These are phyloP conservation scores for Apodemia duryi DNA, from an alignment of 2,888 invertebrate species.

Conservation along the genomic window DNA sequence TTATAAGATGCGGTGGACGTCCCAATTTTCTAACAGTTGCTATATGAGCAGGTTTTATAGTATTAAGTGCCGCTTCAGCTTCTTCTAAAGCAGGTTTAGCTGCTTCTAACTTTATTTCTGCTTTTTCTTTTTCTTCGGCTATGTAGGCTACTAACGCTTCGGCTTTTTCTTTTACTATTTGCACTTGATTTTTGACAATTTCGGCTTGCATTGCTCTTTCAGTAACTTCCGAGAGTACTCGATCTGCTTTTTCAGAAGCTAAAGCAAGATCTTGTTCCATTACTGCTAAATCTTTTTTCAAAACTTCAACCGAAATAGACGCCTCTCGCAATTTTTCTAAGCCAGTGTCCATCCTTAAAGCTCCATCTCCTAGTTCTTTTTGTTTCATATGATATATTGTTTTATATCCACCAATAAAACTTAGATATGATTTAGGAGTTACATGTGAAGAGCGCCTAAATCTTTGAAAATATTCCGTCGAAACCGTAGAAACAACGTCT, in stretches of 20 bases:
- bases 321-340: constrained; percentile 97
- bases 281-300: constrained; percentile 94
- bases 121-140: constrained; percentile 92
- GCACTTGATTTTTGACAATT: constrained; percentile 96
- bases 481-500: constrained; percentile 92
- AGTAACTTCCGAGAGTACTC: constrained; percentile 93
- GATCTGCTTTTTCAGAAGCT: constrained; percentile 95
- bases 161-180: constrained; percentile 97
- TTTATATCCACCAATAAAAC: constrained; percentile 97
- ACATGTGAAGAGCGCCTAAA: constrained; percentile 96
- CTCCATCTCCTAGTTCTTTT: constrained; percentile 93
- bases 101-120: constrained; percentile 95
- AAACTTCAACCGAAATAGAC: constrained; percentile 93
- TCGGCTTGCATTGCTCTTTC: constrained; percentile 97
- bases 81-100: constrained; percentile 97
- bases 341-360: constrained; percentile 96
- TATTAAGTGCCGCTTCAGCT: constrained; percentile 96
- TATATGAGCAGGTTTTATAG: constrained; percentile 98
- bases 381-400: constrained; percentile 94
- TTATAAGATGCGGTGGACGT: constrained; percentile 96
- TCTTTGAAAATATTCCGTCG: constrained; percentile 92
- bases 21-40: constrained; percentile 96
- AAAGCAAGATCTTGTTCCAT: constrained; percentile 97
- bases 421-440: constrained; percentile 97
- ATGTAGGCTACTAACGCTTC: constrained; percentile 92